Conservation (phyloP, 1,140 invertebrate species). For the Copidosoma floridanum region DNA sequence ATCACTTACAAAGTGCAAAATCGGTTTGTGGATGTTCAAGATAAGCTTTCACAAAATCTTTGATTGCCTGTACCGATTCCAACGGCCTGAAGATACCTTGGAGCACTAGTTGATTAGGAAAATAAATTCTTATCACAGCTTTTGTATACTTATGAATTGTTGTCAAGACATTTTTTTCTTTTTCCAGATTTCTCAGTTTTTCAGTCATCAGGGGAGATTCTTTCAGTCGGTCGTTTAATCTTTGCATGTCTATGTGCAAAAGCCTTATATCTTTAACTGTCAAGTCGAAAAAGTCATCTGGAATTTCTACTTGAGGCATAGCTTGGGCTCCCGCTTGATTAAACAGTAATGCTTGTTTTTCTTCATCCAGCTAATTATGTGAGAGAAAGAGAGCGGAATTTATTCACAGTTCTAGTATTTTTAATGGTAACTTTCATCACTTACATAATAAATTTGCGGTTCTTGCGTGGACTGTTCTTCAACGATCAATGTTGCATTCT, state of each 20-base stretch:
- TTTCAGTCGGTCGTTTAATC: slow-evolving; percentile 61
- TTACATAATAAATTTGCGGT: slow-evolving; percentile 52
- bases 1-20: slow-evolving; percentile 74
- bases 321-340: slow-evolving; percentile 61
- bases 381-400: too few species aligned
- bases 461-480: slow-evolving; percentile 12
- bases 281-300: slow-evolving; percentile 82
- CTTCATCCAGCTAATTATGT: slow-evolving; percentile 61
- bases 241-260: slow-evolving; percentile 69
- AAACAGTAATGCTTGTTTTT: slow-evolving; percentile 69
- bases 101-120: slow-evolving; percentile 76
- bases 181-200: slow-evolving; percentile 62
- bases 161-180: slow-evolving; percentile 60
- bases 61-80: slow-evolving; percentile 67
- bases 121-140: slow-evolving; percentile 75
- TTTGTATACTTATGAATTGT: slow-evolving; percentile 68
- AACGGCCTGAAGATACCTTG: slow-evolving; percentile 75
- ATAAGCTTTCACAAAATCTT: slow-evolving; percentile 69
- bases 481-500: slow-evolving; percentile 16
- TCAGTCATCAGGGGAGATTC: slow-evolving; percentile 68
- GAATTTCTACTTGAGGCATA: slow-evolving; percentile 62
- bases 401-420: slow-evolving; percentile 10
- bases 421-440: slow-evolving; percentile 25
- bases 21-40: slow-evolving; percentile 61
- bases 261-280: slow-evolving; percentile 74